phyloP scores from a whole-genome alignment of 1,140 invertebrate species.

The Tetramorium alpestre region DNA sequence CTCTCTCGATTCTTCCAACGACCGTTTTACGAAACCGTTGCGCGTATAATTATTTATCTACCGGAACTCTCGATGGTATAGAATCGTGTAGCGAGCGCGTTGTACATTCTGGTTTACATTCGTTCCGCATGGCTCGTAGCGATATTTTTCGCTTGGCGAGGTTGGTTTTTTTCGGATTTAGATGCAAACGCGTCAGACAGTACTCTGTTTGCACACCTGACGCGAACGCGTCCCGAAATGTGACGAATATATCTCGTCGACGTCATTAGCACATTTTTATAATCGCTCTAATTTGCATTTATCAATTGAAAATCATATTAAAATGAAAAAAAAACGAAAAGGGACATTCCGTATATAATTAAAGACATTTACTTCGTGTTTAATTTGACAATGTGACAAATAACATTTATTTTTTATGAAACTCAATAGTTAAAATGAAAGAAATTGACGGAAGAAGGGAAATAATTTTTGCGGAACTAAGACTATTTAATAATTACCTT shows the following conservation, averaged over 20 bases:
- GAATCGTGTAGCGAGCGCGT: constrained; percentile 24
- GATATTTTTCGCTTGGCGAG: constrained; percentile 48
- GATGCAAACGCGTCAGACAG: constrained; percentile 64
- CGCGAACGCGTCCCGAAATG: constrained; percentile 37
- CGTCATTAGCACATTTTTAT: constrained; percentile 40
- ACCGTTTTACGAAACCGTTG: constrained; percentile 57
- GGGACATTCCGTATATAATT: not conserved
- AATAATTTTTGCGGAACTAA: not conserved
- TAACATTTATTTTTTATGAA: not conserved
- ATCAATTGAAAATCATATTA: not conserved
- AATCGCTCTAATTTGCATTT: not conserved
- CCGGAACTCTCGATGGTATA: constrained; percentile 49
- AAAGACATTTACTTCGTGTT: not conserved
- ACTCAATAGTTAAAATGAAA: not conserved
- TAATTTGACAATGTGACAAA: not conserved
- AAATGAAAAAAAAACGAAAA: not conserved
- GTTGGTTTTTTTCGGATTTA: constrained; percentile 63
- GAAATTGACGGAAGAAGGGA: no score
- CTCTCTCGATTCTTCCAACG: not conserved
- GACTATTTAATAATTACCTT: constrained; percentile 14
- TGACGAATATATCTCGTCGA: constrained; percentile 26
- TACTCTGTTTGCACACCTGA: constrained; percentile 59
- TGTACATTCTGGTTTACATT: constrained; percentile 57
- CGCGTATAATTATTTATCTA: constrained; percentile 58
- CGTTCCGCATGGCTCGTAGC: constrained; percentile 39